phyloP scores from a whole-genome alignment of 2,797 vertebrate species.

The Poeciliopsis paucimaculata region DNA sequence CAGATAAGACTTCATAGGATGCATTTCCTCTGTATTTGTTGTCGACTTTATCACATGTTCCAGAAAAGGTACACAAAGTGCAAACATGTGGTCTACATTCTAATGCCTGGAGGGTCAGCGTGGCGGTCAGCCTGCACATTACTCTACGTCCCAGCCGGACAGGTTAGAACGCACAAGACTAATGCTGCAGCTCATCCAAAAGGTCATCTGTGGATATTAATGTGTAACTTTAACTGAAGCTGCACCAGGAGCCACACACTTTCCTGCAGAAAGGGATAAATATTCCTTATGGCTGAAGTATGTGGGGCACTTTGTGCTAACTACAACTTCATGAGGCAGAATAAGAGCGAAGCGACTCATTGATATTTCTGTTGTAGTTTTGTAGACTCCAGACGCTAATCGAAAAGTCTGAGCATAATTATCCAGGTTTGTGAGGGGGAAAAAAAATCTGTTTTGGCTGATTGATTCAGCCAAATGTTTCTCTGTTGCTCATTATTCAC shows the following conservation, averaged over 20 bases:
- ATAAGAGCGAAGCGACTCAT: slow-evolving; percentile 51
- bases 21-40: slow-evolving; percentile 73
- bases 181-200: slow-evolving; percentile 81
- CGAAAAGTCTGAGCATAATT: slow-evolving; percentile 69
- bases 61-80: slow-evolving; percentile 67
- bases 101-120: slow-evolving; percentile 77
- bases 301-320: slow-evolving; percentile 59
- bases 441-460: slow-evolving; percentile 57
- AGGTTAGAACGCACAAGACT: slow-evolving; percentile 79
- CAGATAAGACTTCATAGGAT: slow-evolving; percentile 74
- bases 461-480: slow-evolving; percentile 68
- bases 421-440: slow-evolving; percentile 51
- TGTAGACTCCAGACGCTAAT: slow-evolving; percentile 64
- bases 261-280: slow-evolving; percentile 51
- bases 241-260: slow-evolving; percentile 61
- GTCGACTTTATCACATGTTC: slow-evolving; percentile 75
- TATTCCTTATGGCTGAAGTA: slow-evolving; percentile 50
- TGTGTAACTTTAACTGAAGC: slow-evolving; percentile 80
- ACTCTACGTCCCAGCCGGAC: slow-evolving; percentile 80
- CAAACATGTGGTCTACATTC: slow-evolving; percentile 81
- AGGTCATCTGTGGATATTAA: slow-evolving; percentile 85
- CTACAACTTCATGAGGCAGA: slow-evolving; percentile 61
- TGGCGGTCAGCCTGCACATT: slow-evolving; percentile 83
- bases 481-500: slow-evolving; percentile 68
- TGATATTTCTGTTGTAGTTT: slow-evolving; percentile 58